Percentiles rank a stretch among this genome's conserved stretches.
Evolutionary conservation across 2,888 invertebrate genomes (phyloP).

Genomic region (Odontocerum albicorne): DNA sequence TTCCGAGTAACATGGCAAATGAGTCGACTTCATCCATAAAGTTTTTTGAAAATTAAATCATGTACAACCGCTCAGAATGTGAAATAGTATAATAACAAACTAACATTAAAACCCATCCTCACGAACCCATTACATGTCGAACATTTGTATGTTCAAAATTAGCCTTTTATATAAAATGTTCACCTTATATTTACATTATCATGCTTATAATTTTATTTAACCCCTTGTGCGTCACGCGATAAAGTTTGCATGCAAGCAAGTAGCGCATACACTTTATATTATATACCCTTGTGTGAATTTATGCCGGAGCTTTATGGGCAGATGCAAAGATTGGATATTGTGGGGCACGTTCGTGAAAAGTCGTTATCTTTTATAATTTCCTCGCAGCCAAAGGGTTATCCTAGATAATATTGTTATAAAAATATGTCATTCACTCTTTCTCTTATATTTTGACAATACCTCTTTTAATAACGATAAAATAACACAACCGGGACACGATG

Average conservation of each 20-base stretch:
- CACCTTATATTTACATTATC: neutral
- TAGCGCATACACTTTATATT: neutral
- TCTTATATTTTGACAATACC: no score
- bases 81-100: no score
- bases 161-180: neutral
- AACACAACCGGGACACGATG: no score
- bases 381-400: constrained; percentile 30
- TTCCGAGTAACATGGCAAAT: no score
- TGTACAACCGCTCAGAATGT: no score
- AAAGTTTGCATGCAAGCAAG: constrained; percentile 8
- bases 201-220: neutral
- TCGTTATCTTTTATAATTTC: constrained; percentile 36
- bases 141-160: no score
- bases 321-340: constrained; percentile 34
- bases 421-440: constrained; percentile 20
- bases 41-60: no score
- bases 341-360: constrained; percentile 30
- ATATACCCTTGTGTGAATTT: constrained; percentile 23
- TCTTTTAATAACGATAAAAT: no score
- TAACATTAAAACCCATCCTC: no score
- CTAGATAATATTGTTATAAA: constrained; percentile 29
- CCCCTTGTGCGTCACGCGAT: constrained; percentile 6
- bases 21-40: no score
- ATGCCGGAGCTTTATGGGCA: constrained; percentile 26
- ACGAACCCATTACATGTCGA: no score